Evolutionary conservation across 2,797 vertebrate genomes (phyloP).

Genomic region (Peromyscus nudipes): DNA sequence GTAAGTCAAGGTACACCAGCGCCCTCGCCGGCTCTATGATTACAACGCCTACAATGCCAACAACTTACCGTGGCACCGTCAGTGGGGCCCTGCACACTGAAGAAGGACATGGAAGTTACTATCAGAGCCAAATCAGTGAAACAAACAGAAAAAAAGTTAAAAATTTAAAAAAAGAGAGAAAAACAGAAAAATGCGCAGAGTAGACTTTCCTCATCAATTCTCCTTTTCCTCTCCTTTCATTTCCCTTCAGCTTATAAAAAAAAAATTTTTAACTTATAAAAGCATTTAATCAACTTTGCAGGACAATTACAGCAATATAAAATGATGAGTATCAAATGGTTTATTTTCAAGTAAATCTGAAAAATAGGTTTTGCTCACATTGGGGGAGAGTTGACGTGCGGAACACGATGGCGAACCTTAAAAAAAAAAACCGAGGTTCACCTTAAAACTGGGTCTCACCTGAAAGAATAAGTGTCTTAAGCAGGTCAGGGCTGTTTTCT

Average conservation of each 20-base stretch:
- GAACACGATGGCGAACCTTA: background rate
- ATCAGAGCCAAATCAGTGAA: background rate
- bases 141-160: background rate
- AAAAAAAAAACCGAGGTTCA: background rate
- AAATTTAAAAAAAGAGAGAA: background rate
- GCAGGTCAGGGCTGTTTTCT: conserved; percentile 43
- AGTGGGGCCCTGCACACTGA: background rate
- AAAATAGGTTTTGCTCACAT: conserved; percentile 45
- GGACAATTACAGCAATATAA: conserved; percentile 34
- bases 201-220: background rate
- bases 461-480: conserved; percentile 62
- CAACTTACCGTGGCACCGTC: background rate
- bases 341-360: conserved; percentile 66
- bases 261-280: conserved; percentile 15
- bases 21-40: background rate
- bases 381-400: background rate
- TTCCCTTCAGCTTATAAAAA: background rate
- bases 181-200: background rate
- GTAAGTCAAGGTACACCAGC: background rate
- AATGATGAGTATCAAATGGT: conserved; percentile 42
- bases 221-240: background rate
- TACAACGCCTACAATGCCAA: background rate
- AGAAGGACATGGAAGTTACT: background rate
- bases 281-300: background rate
- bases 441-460: conserved; percentile 83